A percentile compares a stretch with the other conserved stretches of the same genome.
Conservation (phyloP, 2,113 vertebrate species). For the Oncorhynchus gorbuscha region DNA sequence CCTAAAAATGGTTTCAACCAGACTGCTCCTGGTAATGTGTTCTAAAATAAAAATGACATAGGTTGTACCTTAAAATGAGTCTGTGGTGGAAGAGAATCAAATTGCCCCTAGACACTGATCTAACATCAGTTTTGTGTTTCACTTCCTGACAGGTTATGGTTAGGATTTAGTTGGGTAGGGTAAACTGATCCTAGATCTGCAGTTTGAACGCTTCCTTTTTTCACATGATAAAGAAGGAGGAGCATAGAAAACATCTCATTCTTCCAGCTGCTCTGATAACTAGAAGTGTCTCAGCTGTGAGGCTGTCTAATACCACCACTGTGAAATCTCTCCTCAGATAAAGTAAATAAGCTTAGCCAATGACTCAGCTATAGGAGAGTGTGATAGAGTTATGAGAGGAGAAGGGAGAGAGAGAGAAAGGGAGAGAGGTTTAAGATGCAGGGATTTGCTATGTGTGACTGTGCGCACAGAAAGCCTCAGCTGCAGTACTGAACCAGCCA, state of each 20-base stretch:
- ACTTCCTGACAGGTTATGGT: neutral
- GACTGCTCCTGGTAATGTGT: neutral
- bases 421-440: too few species aligned
- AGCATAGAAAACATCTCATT: neutral
- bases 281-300: constrained; percentile 39
- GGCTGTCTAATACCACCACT: constrained; percentile 38
- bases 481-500: neutral
- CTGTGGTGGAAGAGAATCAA: neutral
- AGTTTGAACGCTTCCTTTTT: neutral
- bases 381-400: neutral
- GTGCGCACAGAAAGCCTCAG: constrained; percentile 8
- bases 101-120: too few species aligned
- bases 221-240: neutral
- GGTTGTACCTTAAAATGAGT: neutral
- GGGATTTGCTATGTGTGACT: constrained; percentile 22
- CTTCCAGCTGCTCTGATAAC: constrained; percentile 34
- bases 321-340: constrained; percentile 43
- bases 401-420: too few species aligned
- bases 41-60: neutral
- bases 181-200: neutral
- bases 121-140: too few species aligned
- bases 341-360: constrained; percentile 34
- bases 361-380: constrained; percentile 13
- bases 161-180: neutral
- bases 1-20: neutral